Percentiles rank a stretch among this genome's conserved stretches.
Conservation (phyloP, 1,140 invertebrate genomes). For the Nephila pilipes region DNA sequence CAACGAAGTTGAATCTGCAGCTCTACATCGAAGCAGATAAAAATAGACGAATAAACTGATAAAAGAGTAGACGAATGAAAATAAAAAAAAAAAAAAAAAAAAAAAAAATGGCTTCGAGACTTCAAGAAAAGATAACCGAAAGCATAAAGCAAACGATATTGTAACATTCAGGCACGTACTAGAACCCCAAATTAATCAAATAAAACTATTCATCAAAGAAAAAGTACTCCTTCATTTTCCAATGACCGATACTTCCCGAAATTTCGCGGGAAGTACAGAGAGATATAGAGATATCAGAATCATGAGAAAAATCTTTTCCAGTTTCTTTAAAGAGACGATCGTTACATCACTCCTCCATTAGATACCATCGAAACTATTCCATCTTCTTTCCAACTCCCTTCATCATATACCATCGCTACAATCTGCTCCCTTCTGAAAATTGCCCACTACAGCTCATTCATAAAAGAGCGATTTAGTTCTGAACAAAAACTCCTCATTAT, state of each 20-base stretch:
- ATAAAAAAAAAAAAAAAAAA: too few species aligned
- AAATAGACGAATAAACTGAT: too few species aligned
- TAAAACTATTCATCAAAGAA: slow-evolving; percentile 24
- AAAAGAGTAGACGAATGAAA: too few species aligned
- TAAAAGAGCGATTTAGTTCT: slow-evolving; percentile 66
- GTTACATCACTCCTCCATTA: slow-evolving; percentile 37
- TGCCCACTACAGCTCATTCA: slow-evolving; percentile 58
- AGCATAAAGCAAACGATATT: neutral
- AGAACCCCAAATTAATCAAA: slow-evolving; percentile 12
- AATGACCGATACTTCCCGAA: neutral
- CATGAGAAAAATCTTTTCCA: slow-evolving; percentile 12
- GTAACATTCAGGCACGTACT: neutral
- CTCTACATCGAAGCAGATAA: too few species aligned
- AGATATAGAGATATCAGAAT: neutral
- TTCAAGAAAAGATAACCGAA: neutral
- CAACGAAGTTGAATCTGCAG: too few species aligned
- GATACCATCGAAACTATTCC: slow-evolving; percentile 23
- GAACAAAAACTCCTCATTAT: slow-evolving; percentile 59
- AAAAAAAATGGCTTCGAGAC: too few species aligned
- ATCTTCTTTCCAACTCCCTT: slow-evolving; percentile 16
- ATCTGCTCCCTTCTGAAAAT: slow-evolving; percentile 45
- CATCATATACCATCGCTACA: slow-evolving; percentile 47
- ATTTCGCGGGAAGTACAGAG: neutral
- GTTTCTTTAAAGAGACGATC: slow-evolving; percentile 34
- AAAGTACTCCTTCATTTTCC: neutral